Base-by-base conservation (phyloP, 1,140 invertebrate species). In the Andricus grossulariae region DNA sequence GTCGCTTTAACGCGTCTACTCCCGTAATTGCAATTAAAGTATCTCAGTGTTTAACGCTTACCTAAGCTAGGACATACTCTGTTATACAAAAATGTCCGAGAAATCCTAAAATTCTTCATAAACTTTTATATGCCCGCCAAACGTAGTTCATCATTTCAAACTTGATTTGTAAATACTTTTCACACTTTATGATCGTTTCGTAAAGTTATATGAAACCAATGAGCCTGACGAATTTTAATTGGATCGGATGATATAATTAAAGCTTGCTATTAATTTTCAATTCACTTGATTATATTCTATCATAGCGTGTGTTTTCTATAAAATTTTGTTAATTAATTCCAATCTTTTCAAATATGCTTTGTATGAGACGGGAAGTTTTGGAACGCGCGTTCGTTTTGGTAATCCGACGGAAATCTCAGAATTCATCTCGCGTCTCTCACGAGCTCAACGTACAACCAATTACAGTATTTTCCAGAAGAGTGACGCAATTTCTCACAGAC, bases 391-490 rank as follows among this genome's bases (percentile, higher is more conserved):
- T 54, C 51, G 39, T 77, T 77, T 39, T 16, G 73, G 39, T 49
- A 74, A 60, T 25, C 50, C 54, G 21, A 19, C 16, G 19, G 50
- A 77, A 82, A 82, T 84, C 83, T 84, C 85, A 83, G 83, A 82
- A 86, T 87, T 86, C 85, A 84, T 83, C 81, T 83, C 70, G 71
- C 74, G 78, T 83, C 75, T 87, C 85, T 80, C 77, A 82, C 81
- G 75, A 82, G 82, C 85, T 83, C 72, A 71, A 81, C 80, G 83
- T 83, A 84, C 84, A 87, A 89, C 86, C 88, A 91, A 91, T 90
- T 90, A 89, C 86, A 88, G 83, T 88, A 90, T 88, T 91, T 91
- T 91, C 88, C 87, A 84, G 82, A 82, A 88, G 88, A 90, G 84
- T 84, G 86, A 78, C 75, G 83, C 84, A 73, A 81, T 83, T 86